phyloP scores from a whole-genome alignment of 2,113 vertebrate species.

The Poecile atricapillus region DNA sequence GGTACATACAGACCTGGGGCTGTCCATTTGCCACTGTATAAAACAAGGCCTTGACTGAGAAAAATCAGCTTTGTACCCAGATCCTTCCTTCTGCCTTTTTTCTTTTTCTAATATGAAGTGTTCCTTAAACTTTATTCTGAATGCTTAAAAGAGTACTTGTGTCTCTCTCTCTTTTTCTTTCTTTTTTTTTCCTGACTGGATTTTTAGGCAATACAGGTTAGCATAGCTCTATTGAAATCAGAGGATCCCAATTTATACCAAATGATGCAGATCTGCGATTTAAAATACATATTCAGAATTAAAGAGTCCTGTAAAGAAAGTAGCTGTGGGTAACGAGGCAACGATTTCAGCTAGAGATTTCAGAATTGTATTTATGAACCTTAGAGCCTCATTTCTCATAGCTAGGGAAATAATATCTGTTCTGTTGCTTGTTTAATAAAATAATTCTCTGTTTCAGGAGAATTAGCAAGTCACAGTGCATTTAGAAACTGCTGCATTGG shows the following conservation, averaged over 20 bases:
- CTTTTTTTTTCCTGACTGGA: not conserved
- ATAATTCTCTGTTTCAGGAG: conserved; percentile 26
- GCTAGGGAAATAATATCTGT: not conserved
- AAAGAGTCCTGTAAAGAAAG: not conserved
- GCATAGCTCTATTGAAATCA: not conserved
- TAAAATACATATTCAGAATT: not conserved
- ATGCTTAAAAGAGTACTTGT: not conserved
- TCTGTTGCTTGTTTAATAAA: conserved; percentile 27
- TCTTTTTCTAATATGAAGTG: not conserved
- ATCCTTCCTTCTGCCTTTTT: not conserved
- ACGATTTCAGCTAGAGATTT: not conserved
- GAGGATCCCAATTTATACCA: not conserved
- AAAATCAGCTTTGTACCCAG: not conserved
- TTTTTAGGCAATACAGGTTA: not conserved
- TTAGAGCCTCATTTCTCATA: not conserved
- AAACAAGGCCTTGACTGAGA: not conserved
- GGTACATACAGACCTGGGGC: not conserved
- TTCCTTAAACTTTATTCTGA: not conserved
- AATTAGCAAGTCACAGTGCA: not conserved
- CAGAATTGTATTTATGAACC: conserved; percentile 1
- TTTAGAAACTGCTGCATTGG: not conserved
- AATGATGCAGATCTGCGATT: not conserved
- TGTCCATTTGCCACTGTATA: not conserved
- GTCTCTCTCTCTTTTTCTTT: not conserved
- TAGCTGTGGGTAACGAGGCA: not conserved